These are phyloP conservation scores for Coecobrya sp. DNA, from an alignment of 2,888 invertebrate genomes.

Conservation along the genomic window DNA sequence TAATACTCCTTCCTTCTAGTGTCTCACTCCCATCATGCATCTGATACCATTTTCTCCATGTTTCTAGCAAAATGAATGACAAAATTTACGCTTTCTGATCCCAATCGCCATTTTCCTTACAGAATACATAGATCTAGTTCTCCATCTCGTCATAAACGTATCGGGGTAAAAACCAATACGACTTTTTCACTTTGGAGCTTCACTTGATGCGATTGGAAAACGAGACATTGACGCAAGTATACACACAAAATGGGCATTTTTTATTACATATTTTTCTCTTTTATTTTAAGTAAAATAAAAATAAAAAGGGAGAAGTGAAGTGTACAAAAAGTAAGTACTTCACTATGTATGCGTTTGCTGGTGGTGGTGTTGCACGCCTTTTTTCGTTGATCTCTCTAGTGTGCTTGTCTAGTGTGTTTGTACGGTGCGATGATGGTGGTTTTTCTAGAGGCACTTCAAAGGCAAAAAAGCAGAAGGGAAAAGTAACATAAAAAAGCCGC, in stretches of 20 bases:
- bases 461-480: conserved; percentile 65
- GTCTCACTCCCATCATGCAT: conserved; percentile 49
- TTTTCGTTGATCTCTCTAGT: not conserved
- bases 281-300: conserved; percentile 49
- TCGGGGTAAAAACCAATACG: not conserved
- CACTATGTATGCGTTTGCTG: not conserved
- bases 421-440: conserved; percentile 30
- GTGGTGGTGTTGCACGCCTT: conserved; percentile 6
- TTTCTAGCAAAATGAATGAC: conserved; percentile 75
- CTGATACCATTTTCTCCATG: conserved; percentile 51
- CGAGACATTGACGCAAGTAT: not conserved
- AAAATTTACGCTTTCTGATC: conserved; percentile 79
- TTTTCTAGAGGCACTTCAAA: conserved; percentile 74
- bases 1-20: not conserved
- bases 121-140: conserved; percentile 19
- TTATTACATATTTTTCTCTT: conserved; percentile 53
- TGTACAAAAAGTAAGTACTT: conserved; percentile 45
- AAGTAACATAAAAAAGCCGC: conserved; percentile 70
- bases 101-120: conserved; percentile 67
- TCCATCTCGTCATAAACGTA: not conserved
- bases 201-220: conserved; percentile 21
- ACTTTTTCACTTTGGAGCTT: conserved; percentile 20
- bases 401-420: conserved; percentile 38
- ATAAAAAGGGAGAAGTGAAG: conserved; percentile 4
- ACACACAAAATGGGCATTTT: conserved; percentile 13